A percentile compares a stretch with the other conserved stretches of the same genome.
Conservation (phyloP, 1,140 invertebrate species). For the Subanguina moxae region DNA sequence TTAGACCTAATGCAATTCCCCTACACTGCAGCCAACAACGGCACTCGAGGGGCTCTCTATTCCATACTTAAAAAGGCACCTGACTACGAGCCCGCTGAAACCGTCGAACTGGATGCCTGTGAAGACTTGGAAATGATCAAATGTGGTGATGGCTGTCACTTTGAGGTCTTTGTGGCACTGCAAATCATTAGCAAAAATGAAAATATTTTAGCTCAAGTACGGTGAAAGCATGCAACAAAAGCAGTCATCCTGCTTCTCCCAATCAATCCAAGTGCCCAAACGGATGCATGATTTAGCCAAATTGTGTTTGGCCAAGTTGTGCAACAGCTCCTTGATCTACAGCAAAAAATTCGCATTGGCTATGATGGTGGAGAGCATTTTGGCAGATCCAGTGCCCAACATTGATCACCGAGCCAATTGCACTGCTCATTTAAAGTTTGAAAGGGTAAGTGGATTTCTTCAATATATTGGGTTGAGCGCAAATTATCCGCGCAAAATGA, state of each 20-base stretch:
- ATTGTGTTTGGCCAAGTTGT: slow-evolving; percentile 22
- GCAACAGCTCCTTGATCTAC: slow-evolving; percentile 8
- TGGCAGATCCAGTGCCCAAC: slow-evolving; percentile 10
- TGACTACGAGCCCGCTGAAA: slow-evolving; percentile 9
- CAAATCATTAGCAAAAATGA: background rate
- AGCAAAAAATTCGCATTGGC: background rate
- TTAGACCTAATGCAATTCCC: slow-evolving; percentile 49
- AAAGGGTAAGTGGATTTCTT: background rate
- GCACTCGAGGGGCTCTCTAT: slow-evolving; percentile 43
- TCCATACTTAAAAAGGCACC: slow-evolving; percentile 40
- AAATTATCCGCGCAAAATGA: too few relatives aligned
- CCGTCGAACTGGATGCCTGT: slow-evolving; percentile 29
- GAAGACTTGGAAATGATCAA: slow-evolving; percentile 27
- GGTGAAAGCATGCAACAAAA: background rate
- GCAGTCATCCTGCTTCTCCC: background rate
- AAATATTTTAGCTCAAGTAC: too few relatives aligned
- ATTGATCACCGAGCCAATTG: slow-evolving; percentile 27
- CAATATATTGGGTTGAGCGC: too few relatives aligned
- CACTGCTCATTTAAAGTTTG: background rate
- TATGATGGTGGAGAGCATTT: slow-evolving; percentile 8
- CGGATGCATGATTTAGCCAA: background rate
- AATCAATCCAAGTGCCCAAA: background rate
- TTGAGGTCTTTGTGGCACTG: slow-evolving; percentile 25
- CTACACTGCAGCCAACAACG: slow-evolving; percentile 41
- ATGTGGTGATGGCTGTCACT: slow-evolving; percentile 43